Evolutionary conservation across 1,140 invertebrate species (phyloP).

Genomic region (Atta texana): DNA sequence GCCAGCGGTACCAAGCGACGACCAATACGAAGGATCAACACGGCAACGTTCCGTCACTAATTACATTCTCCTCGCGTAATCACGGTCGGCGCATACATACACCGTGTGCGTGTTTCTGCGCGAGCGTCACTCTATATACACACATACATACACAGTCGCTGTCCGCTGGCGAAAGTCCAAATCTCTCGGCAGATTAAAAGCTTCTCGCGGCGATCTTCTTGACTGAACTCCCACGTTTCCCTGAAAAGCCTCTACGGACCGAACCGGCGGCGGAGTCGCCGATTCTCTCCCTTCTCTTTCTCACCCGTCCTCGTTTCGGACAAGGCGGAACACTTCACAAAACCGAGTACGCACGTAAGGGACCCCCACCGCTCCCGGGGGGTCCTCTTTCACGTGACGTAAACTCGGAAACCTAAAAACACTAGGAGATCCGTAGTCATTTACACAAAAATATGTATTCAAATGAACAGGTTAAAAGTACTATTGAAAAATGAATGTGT

Average conservation of each 20-base stretch:
- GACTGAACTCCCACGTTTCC: conserved; percentile 71
- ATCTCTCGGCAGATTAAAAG: conserved; percentile 82
- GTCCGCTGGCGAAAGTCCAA: conserved; percentile 80
- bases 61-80: conserved; percentile 82
- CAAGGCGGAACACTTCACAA: conserved; percentile 6
- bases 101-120: conserved; percentile 60
- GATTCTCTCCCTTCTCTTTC: conserved; percentile 19
- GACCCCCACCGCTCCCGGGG: conserved; percentile 28
- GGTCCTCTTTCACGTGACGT: conserved; percentile 22
- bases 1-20: conserved; percentile 43
- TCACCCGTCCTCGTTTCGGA: conserved; percentile 6
- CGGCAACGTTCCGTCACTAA: conserved; percentile 77
- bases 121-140: conserved; percentile 17
- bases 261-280: conserved; percentile 26
- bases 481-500: not conserved
- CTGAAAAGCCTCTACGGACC: conserved; percentile 69
- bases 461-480: not conserved
- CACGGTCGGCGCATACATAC: conserved; percentile 73
- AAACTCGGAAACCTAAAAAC: not conserved
- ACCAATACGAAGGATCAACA: conserved; percentile 67
- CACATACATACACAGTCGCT: conserved; percentile 16
- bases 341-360: conserved; percentile 45
- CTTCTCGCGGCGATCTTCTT: conserved; percentile 80
- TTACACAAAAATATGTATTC: not conserved
- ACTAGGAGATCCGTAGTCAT: not conserved